These are phyloP conservation scores for Heliconius cydno DNA, from an alignment of 2,888 invertebrate species.

Conservation along the genomic window DNA sequence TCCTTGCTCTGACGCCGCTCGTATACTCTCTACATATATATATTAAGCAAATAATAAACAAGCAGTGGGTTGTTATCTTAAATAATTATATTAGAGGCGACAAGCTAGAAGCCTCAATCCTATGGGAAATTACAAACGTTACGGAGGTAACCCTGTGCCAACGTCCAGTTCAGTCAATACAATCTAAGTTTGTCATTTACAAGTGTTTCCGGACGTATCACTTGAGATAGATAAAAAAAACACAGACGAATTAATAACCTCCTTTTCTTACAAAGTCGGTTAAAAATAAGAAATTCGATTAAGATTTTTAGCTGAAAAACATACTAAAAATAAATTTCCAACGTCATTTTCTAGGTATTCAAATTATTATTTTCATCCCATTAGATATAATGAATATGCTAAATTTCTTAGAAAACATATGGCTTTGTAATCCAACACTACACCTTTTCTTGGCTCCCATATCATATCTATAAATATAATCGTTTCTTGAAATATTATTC, in stretches of 20 bases:
- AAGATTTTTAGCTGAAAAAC: too few relatives aligned
- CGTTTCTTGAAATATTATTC: too few relatives aligned
- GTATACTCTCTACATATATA: background rate
- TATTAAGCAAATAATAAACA: constrained; percentile 1
- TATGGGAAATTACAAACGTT: constrained; percentile 64
- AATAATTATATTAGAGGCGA: constrained; percentile 61
- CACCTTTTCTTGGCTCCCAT: background rate
- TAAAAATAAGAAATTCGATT: too few relatives aligned
- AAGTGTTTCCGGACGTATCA: constrained; percentile 4
- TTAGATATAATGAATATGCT: too few relatives aligned
- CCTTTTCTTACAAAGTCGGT: too few relatives aligned
- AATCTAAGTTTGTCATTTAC: constrained; percentile 20
- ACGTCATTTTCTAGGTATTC: too few relatives aligned
- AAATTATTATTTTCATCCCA: too few relatives aligned
- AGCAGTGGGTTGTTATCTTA: constrained; percentile 56
- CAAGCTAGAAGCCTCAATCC: constrained; percentile 52
- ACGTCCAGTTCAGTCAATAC: constrained; percentile 34
- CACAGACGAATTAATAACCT: too few relatives aligned
- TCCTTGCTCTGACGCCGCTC: background rate
- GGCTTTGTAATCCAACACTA: too few relatives aligned
- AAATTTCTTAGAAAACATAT: too few relatives aligned
- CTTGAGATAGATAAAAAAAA: constrained; percentile 2
- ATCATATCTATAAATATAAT: background rate
- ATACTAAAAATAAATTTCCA: too few relatives aligned
- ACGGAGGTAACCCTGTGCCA: constrained; percentile 32